Evolutionary conservation across 2,888 invertebrate genomes (phyloP).

Genomic region (Congeria kusceri): DNA sequence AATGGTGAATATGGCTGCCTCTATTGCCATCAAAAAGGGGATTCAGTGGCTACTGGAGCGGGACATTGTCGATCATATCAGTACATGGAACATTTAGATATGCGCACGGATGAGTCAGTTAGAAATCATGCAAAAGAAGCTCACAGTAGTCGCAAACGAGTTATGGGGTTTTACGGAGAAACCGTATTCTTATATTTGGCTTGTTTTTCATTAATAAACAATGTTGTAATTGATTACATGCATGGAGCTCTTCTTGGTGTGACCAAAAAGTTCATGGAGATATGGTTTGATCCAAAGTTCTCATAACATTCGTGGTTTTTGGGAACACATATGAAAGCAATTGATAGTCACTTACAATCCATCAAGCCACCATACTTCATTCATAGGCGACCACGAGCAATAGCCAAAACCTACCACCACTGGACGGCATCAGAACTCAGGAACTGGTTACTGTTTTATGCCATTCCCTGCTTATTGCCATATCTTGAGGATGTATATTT

Average conservation of each 20-base stretch:
- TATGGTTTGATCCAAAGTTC: conserved; percentile 42
- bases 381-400: conserved; percentile 34
- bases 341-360: conserved; percentile 31
- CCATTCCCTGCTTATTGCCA: conserved; percentile 41
- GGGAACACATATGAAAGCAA: background rate
- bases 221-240: conserved; percentile 51
- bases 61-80: conserved; percentile 40
- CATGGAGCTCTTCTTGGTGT: conserved; percentile 54
- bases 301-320: background rate
- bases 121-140: conserved; percentile 4
- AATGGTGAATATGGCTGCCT: conserved; percentile 58
- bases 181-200: conserved; percentile 5
- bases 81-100: background rate
- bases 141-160: background rate
- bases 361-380: conserved; percentile 47
- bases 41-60: conserved; percentile 16
- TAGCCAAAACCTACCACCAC: conserved; percentile 36
- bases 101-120: conserved; percentile 11
- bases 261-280: conserved; percentile 30
- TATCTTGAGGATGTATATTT: conserved; percentile 37
- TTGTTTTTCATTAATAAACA: conserved; percentile 5
- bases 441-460: conserved; percentile 56
- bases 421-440: conserved; percentile 63
- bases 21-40: conserved; percentile 8
- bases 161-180: conserved; percentile 17